A percentile compares a stretch with the other conserved stretches of the same genome.
Evolutionary conservation across 2,888 invertebrate species (phyloP).

Genomic region (Melanchra persicariae): DNA sequence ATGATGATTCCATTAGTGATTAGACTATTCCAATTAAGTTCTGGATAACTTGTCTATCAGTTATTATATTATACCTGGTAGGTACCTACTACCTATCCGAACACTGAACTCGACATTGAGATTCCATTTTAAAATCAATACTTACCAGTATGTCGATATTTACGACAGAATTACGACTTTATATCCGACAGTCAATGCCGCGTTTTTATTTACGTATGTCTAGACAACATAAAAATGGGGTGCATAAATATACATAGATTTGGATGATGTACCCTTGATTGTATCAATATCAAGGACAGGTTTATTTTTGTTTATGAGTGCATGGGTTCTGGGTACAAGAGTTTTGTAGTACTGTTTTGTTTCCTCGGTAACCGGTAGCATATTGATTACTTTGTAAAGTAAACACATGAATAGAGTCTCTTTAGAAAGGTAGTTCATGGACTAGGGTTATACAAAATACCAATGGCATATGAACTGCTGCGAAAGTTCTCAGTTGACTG

Average conservation of each 20-base stretch:
- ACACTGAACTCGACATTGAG: slow-evolving; percentile 8
- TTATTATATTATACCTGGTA: neutral
- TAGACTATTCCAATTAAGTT: no score
- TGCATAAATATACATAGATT: slow-evolving; percentile 56
- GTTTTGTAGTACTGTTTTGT: neutral
- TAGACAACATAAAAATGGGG: slow-evolving; percentile 58
- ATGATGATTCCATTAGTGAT: no score
- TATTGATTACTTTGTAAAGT: slow-evolving; percentile 7
- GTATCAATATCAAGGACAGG: slow-evolving; percentile 30
- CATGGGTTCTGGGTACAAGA: neutral
- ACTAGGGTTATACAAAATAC: neutral
- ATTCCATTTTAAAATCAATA: slow-evolving; percentile 27
- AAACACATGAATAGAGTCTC: no score
- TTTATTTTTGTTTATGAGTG: slow-evolving; percentile 24
- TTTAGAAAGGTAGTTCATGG: neutral
- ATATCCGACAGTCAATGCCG: slow-evolving; percentile 34
- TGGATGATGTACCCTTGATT: slow-evolving; percentile 18
- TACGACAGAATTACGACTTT: slow-evolving; percentile 27
- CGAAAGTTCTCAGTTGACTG: no score
- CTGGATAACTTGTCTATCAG: no score
- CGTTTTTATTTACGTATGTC: slow-evolving; percentile 51
- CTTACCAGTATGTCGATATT: slow-evolving; percentile 23
- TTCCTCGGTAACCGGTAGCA: neutral
- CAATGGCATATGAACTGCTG: no score
- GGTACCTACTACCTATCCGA: neutral